Evolutionary conservation across 2,888 invertebrate genomes (phyloP).

Genomic region (Cremastinae sp.): DNA sequence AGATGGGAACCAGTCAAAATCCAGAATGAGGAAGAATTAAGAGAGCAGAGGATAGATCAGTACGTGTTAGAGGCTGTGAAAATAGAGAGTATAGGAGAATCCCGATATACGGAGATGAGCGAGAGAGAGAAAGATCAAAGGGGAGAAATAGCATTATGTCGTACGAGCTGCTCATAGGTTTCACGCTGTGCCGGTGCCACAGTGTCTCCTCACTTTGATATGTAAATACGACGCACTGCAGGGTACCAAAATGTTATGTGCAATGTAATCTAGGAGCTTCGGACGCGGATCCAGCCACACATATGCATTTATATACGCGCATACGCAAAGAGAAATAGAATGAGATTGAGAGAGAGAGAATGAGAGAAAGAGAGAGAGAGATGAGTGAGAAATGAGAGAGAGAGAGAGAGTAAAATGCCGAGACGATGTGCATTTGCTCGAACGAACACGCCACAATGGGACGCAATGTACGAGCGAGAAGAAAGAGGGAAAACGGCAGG

Average conservation of each 20-base stretch:
- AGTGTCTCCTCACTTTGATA: slow-evolving; percentile 77
- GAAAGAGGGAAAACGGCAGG: slow-evolving; percentile 24
- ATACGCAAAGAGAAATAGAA: slow-evolving; percentile 24
- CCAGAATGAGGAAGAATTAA: slow-evolving; percentile 22
- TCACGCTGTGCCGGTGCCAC: slow-evolving; percentile 55
- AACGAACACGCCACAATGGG: slow-evolving; percentile 78
- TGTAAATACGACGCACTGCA: slow-evolving; percentile 78
- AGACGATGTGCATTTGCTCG: slow-evolving; percentile 78
- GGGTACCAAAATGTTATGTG: slow-evolving; percentile 67
- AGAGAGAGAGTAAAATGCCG: slow-evolving; percentile 41
- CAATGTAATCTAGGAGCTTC: slow-evolving; percentile 54
- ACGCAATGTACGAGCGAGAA: slow-evolving; percentile 41
- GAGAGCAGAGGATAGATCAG: slow-evolving; percentile 48
- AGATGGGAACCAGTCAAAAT: slow-evolving; percentile 32
- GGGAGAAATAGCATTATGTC: slow-evolving; percentile 60
- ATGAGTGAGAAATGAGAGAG: slow-evolving; percentile 46
- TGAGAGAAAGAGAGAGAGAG: slow-evolving; percentile 48
- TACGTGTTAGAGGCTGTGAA: slow-evolving; percentile 11
- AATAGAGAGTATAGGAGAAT: slow-evolving; percentile 30
- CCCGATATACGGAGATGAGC: slow-evolving; percentile 52
- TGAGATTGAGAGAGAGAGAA: slow-evolving; percentile 32
- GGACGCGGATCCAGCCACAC: slow-evolving; percentile 41
- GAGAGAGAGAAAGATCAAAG: not conserved
- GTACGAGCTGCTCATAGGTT: slow-evolving; percentile 48
- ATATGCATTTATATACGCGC: slow-evolving; percentile 33